A percentile compares a stretch with the other conserved stretches of the same genome.
Conservation (phyloP, 2,888 invertebrate genomes). For the Liodrosophila aerea region DNA sequence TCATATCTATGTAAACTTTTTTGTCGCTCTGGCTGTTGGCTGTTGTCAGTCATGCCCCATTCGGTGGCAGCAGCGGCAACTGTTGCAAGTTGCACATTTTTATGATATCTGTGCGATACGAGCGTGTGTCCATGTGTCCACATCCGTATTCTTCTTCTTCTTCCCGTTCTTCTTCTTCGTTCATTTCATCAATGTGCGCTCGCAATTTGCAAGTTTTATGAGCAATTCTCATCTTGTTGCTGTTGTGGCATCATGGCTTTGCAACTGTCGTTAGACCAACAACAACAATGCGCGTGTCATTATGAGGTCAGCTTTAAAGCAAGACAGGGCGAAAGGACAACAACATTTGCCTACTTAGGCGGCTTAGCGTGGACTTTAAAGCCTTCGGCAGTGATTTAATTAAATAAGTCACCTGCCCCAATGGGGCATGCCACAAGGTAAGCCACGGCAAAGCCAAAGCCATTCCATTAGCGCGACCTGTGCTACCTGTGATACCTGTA, state of each 20-base stretch:
- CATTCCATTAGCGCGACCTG: conserved; percentile 63
- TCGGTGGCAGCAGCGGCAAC: conserved; percentile 29
- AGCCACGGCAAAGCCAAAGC: conserved; percentile 68
- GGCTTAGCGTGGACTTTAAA: conserved; percentile 53
- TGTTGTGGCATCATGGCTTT: conserved; percentile 29
- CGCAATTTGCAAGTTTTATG: conserved; percentile 63
- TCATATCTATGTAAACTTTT: neutral
- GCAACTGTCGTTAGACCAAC: conserved; percentile 32
- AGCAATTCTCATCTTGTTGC: conserved; percentile 20
- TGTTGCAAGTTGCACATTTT: conserved; percentile 54
- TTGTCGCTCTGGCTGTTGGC: conserved; percentile 18
- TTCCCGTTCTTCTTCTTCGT: conserved; percentile 9
- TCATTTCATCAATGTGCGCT: conserved; percentile 52
- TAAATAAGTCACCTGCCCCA: conserved; percentile 63
- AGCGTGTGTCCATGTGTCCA: conserved; percentile 26
- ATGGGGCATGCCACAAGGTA: conserved; percentile 42
- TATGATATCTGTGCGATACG: conserved; percentile 47
- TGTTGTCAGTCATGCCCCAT: conserved; percentile 34
- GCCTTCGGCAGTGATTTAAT: conserved; percentile 62
- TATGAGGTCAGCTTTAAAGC: conserved; percentile 7
- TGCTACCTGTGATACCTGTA: conserved; percentile 10
- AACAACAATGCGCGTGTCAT: conserved; percentile 26
- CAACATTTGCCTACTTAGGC: conserved; percentile 35
- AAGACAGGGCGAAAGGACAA: neutral
- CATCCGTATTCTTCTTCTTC: neutral